Evolutionary conservation across 2,113 vertebrate species (phyloP).

Genomic region (Indicator indicator): DNA sequence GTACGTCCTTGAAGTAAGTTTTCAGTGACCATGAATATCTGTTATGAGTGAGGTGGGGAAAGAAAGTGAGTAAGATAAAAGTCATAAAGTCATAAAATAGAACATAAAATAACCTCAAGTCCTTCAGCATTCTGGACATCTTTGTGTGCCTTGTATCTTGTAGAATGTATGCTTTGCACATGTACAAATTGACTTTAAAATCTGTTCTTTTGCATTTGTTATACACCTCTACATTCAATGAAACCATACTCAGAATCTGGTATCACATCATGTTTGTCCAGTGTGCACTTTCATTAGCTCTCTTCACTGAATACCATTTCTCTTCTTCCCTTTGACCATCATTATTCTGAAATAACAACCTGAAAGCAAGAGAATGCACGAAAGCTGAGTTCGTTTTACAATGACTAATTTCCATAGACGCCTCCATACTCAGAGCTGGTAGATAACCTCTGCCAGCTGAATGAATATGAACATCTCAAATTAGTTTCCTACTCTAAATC

Average conservation of each 20-base stretch:
- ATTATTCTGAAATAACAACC: background rate
- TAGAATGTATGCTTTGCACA: background rate
- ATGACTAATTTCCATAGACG: background rate
- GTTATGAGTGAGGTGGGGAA: background rate
- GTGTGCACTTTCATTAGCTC: background rate
- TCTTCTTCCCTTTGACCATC: background rate
- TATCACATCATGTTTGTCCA: background rate
- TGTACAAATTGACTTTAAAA: background rate
- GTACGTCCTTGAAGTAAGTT: background rate
- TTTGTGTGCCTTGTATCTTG: background rate
- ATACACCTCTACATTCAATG: background rate
- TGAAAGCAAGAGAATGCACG: background rate
- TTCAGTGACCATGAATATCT: background rate
- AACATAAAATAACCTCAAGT: background rate
- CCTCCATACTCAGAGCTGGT: background rate
- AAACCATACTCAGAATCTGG: background rate
- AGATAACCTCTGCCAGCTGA: background rate
- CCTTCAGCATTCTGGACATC: background rate
- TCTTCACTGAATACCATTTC: background rate
- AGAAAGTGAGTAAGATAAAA: background rate
- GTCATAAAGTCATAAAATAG: too few species aligned
- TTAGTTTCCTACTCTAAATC: background rate
- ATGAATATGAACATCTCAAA: background rate
- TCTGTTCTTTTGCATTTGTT: slow-evolving; percentile 3
- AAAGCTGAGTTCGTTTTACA: background rate